Conservation (phyloP, 2,797 vertebrate species). For the Pristis pectinata region DNA sequence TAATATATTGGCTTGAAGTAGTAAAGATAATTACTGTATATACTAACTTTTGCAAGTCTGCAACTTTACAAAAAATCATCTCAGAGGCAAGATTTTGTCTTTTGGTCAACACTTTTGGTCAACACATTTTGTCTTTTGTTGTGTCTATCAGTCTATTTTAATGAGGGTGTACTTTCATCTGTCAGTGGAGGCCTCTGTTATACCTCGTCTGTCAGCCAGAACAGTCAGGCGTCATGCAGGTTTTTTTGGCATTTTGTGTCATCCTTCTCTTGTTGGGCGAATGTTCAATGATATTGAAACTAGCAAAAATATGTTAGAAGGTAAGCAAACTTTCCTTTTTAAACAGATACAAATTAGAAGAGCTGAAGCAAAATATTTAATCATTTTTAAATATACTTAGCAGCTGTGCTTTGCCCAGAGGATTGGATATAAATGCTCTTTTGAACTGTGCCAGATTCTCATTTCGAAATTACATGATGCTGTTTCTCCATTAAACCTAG, state of each 20-base stretch:
- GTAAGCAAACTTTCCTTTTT: not conserved
- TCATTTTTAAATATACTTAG: not conserved
- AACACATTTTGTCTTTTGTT: not conserved
- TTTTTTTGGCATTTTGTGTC: not conserved
- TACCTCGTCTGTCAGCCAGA: not conserved
- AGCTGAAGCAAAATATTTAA: not conserved
- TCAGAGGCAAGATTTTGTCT: not conserved
- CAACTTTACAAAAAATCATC: not conserved
- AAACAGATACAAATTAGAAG: not conserved
- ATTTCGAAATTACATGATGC: not conserved
- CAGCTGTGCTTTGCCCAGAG: not conserved
- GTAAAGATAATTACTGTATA: not conserved
- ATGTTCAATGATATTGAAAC: not conserved
- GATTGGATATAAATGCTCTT: not conserved
- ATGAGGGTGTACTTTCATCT: not conserved
- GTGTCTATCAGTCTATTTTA: slow-evolving; percentile 29
- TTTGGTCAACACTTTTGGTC: not conserved
- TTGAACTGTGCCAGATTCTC: not conserved
- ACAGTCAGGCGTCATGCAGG: slow-evolving; percentile 1
- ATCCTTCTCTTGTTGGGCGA: not conserved
- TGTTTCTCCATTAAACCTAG: not conserved
- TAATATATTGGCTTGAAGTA: slow-evolving; percentile 19
- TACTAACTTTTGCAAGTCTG: slow-evolving; percentile 8
- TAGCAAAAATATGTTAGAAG: not conserved
- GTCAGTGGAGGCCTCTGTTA: not conserved